Percentiles rank a stretch among this genome's conserved stretches.
phyloP scores from a whole-genome alignment of 2,797 vertebrate species.

The Platalea minor region DNA sequence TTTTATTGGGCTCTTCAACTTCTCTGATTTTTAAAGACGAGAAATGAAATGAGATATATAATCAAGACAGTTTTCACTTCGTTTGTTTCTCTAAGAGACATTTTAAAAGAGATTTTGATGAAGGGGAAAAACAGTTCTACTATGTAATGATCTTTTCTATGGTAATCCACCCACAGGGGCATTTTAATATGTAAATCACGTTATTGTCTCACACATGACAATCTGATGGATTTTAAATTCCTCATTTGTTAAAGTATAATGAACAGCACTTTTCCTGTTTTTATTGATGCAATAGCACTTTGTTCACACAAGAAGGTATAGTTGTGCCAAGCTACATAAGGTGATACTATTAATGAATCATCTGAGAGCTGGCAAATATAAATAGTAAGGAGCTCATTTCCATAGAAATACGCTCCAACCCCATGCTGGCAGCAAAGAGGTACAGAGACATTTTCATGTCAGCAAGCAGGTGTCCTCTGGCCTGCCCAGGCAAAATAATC shows the following conservation, averaged over 20 bases:
- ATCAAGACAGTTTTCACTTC: conserved; percentile 64
- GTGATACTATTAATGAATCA: conserved; percentile 42
- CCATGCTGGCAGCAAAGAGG: conserved; percentile 3
- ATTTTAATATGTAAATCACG: conserved; percentile 59
- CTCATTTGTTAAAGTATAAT: conserved; percentile 45
- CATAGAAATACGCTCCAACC: conserved; percentile 29
- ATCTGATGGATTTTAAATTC: conserved; percentile 49
- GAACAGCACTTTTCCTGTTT: conserved; percentile 31
- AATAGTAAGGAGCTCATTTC: conserved; percentile 43
- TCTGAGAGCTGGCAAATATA: conserved; percentile 24
- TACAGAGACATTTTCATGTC: conserved; percentile 1
- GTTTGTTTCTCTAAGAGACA: conserved; percentile 50
- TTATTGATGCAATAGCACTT: conserved; percentile 7
- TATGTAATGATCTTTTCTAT: conserved; percentile 36
- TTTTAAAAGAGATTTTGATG: conserved; percentile 55
- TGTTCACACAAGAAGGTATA: background rate
- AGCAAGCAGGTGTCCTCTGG: background rate
- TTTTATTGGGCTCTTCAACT: conserved; percentile 30
- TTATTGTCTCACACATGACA: conserved; percentile 36
- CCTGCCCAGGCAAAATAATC: background rate
- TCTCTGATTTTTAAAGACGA: conserved; percentile 59
- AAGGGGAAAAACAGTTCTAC: conserved; percentile 12
- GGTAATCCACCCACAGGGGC: conserved; percentile 40
- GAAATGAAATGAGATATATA: conserved; percentile 62
- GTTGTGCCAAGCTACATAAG: background rate